phyloP scores from a whole-genome alignment of 2,797 vertebrate species.

The Myripristis jacobus region DNA sequence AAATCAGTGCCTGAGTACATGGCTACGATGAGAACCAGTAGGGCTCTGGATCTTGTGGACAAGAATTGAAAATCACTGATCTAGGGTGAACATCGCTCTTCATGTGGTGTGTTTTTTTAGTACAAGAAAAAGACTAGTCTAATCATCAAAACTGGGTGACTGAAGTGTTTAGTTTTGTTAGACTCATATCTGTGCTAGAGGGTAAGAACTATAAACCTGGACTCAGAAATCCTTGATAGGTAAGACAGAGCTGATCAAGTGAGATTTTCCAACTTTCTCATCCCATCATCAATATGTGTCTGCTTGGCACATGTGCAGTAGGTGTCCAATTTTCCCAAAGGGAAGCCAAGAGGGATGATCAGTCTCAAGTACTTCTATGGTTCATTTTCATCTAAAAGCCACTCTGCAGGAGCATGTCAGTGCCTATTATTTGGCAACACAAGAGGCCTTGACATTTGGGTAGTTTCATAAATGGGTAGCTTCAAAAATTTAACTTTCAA shows the following conservation, averaged over 20 bases:
- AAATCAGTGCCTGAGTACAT: no score
- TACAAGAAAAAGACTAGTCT: background rate
- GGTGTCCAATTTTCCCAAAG: slow-evolving; percentile 54
- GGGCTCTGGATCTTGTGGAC: no score
- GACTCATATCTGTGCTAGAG: background rate
- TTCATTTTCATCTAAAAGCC: slow-evolving; percentile 27
- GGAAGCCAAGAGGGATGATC: slow-evolving; percentile 42
- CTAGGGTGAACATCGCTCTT: background rate
- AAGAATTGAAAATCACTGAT: no score
- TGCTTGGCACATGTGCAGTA: slow-evolving; percentile 39
- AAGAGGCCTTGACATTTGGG: slow-evolving; percentile 26
- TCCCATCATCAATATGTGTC: slow-evolving; percentile 28
- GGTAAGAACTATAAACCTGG: background rate
- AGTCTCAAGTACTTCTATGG: slow-evolving; percentile 30
- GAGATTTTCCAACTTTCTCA: slow-evolving; percentile 28
- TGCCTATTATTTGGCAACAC: slow-evolving; percentile 38
- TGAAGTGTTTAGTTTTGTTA: background rate
- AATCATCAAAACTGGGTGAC: background rate
- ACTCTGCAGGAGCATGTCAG: slow-evolving; percentile 28
- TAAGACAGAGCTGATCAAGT: background rate
- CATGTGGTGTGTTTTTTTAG: slow-evolving; percentile 6
- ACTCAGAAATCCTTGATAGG: slow-evolving; percentile 7
- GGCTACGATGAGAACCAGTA: no score
- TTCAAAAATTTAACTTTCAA: background rate
- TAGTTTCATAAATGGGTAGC: background rate